A percentile compares a stretch with the other conserved stretches of the same genome.
phyloP scores from a whole-genome alignment of 2,113 vertebrate species.

The Castor canadensis region DNA sequence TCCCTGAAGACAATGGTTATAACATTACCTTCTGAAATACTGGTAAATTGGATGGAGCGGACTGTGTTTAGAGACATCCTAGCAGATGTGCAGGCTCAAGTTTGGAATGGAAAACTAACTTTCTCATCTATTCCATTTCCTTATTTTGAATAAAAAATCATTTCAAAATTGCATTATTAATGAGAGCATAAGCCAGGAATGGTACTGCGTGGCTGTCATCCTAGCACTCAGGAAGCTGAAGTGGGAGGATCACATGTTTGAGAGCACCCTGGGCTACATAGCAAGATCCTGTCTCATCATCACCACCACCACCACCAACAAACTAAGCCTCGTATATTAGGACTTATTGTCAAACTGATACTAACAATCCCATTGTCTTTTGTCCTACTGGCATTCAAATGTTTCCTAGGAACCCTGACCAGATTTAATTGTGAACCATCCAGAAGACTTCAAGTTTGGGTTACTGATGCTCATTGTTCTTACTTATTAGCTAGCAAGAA shows the following conservation, averaged over 20 bases:
- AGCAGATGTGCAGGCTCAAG: background rate
- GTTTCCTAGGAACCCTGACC: background rate
- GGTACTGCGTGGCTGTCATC: no score
- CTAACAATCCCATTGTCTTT: background rate
- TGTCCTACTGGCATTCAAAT: background rate
- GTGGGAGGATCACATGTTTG: background rate
- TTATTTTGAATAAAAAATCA: background rate
- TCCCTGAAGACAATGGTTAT: background rate
- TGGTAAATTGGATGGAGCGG: background rate
- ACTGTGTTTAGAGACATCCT: background rate
- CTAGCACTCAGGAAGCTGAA: no score
- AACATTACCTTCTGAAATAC: background rate
- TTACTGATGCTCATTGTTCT: background rate
- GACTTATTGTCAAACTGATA: background rate
- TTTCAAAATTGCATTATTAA: background rate
- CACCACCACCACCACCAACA: background rate
- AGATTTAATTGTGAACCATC: background rate
- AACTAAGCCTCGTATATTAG: background rate
- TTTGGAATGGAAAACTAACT: background rate
- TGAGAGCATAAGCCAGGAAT: background rate
- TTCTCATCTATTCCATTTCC: background rate
- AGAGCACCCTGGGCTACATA: background rate
- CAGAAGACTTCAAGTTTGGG: background rate
- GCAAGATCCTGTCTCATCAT: background rate
- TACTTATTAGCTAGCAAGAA: conserved; percentile 9